Evolutionary conservation across 2,888 invertebrate species (phyloP).

Genomic region (Mythimna impura): DNA sequence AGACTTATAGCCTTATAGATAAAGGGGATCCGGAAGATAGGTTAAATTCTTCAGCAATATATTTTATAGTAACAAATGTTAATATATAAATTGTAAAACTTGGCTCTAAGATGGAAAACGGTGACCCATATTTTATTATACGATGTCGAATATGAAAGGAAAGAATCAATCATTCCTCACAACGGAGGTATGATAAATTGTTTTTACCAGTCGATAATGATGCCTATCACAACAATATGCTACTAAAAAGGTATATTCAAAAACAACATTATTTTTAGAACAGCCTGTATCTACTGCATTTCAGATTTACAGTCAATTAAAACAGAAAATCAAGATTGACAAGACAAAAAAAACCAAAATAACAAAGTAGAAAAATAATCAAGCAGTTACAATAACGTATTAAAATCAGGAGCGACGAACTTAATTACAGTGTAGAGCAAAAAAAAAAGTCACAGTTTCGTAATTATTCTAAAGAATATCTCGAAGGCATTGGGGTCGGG

Average conservation of each 20-base stretch:
- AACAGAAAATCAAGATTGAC: background rate
- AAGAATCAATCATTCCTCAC: constrained; percentile 71
- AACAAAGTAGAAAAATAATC: background rate
- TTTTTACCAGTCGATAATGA: constrained; percentile 64
- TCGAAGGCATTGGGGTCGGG: constrained; percentile 53
- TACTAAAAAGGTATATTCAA: constrained; percentile 3
- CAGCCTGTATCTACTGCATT: background rate
- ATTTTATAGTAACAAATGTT: constrained; percentile 9
- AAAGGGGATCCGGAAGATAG: constrained; percentile 2
- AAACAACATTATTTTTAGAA: constrained; percentile 1
- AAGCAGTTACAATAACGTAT: background rate
- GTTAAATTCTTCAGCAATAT: constrained; percentile 4
- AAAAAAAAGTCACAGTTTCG: constrained; percentile 38
- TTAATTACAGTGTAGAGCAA: constrained; percentile 23
- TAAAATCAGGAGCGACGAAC: constrained; percentile 14
- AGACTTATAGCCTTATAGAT: constrained; percentile 38
- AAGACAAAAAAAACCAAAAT: background rate
- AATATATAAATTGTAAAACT: constrained; percentile 25
- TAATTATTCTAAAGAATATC: constrained; percentile 60
- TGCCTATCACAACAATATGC: constrained; percentile 29
- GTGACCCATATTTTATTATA: constrained; percentile 73
- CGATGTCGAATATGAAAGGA: constrained; percentile 74
- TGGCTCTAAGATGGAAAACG: constrained; percentile 50
- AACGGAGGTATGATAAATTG: constrained; percentile 74
- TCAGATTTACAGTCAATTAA: background rate